phyloP scores from a whole-genome alignment of 2,797 vertebrate genomes.

The Simalia tracyae region DNA sequence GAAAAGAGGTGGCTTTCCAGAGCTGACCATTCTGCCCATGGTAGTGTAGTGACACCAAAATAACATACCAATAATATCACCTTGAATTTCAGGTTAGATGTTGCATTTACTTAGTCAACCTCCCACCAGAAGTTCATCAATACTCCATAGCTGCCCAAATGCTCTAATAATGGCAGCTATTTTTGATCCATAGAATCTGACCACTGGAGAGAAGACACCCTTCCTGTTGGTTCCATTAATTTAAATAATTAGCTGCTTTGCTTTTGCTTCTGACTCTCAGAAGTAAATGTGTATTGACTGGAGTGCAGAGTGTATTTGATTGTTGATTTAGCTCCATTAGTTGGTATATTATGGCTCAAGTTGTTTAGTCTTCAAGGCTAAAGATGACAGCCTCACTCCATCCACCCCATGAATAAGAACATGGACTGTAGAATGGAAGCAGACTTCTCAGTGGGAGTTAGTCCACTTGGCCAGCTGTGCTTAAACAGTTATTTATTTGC shows the following conservation, averaged over 20 bases:
- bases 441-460: background rate
- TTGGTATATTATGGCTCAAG: background rate
- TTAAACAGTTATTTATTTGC: background rate
- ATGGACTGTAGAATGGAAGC: background rate
- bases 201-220: background rate
- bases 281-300: constrained; percentile 7
- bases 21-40: background rate
- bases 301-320: constrained; percentile 22
- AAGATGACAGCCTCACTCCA: background rate
- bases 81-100: background rate
- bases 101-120: background rate
- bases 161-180: background rate
- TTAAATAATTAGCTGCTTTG: constrained; percentile 21
- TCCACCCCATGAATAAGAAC: background rate
- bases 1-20: background rate
- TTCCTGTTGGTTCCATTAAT: constrained; percentile 9
- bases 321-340: constrained; percentile 8
- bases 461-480: constrained; percentile 13
- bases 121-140: background rate
- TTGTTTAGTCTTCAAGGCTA: background rate
- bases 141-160: background rate
- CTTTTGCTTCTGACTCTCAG: constrained; percentile 10
- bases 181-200: background rate
- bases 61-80: background rate
- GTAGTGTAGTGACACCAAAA: background rate